Percentiles rank a stretch among this genome's conserved stretches.
Conservation (phyloP, 2,888 invertebrate species). For the Megalurothrips usitatus region DNA sequence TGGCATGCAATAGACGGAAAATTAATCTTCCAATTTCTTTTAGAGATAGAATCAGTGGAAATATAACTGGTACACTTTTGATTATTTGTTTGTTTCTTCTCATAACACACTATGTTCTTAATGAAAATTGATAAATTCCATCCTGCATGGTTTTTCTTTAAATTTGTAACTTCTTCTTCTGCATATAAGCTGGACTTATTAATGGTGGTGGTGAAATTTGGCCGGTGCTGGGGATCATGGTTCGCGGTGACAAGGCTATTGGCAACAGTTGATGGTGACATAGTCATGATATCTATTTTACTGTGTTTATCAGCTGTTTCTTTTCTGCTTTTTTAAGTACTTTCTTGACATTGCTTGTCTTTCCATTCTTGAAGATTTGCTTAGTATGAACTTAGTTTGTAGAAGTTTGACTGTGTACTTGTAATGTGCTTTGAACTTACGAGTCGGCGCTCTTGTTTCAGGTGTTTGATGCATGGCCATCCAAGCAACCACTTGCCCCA, state of each 20-base stretch:
- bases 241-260: constrained; percentile 6
- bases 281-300: neutral
- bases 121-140: neutral
- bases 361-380: neutral
- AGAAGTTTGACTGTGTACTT: no score
- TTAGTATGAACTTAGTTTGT: no score
- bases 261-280: neutral
- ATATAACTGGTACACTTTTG: neutral
- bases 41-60: no score
- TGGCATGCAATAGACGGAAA: neutral
- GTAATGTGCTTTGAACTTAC: no score
- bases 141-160: neutral
- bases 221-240: neutral
- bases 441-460: neutral
- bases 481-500: neutral
- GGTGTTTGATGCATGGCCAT: constrained; percentile 7
- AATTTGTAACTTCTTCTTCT: no score
- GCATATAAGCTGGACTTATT: neutral
- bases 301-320: neutral
- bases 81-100: neutral
- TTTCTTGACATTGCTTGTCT: neutral
- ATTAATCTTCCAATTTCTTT: neutral
- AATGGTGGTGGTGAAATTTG: neutral
- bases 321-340: neutral
- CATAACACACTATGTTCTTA: no score